Conservation (phyloP, 53 echinoderm and acorn worm species). For the Pentamera pediparva region DNA sequence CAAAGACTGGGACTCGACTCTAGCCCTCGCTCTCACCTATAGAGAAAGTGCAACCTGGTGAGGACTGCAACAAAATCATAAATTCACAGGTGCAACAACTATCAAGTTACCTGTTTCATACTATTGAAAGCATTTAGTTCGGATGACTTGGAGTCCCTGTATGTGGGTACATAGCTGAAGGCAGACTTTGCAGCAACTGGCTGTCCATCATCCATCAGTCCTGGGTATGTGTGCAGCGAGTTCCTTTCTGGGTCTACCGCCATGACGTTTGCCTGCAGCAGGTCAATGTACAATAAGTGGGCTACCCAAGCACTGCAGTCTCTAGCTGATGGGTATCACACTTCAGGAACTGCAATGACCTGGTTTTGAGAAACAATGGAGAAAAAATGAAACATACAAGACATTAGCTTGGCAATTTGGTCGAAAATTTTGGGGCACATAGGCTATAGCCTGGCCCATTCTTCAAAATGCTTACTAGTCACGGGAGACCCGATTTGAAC, state of each 20-base stretch:
- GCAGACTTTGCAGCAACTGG: slow-evolving; percentile 89
- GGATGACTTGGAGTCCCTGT: slow-evolving; percentile 37
- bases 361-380: no score
- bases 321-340: no score
- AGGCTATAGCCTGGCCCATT: no score
- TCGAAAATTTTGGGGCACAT: no score
- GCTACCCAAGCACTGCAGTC: neutral
- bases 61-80: neutral
- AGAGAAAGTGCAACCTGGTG: no score
- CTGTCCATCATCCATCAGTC: slow-evolving; percentile 83
- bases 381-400: no score
- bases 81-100: neutral
- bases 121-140: slow-evolving; percentile 79
- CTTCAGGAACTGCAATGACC: no score
- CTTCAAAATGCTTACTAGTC: no score
- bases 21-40: no score
- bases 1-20: no score
- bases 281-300: neutral
- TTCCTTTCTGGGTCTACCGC: neutral
- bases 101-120: slow-evolving; percentile 49
- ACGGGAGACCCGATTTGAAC: no score
- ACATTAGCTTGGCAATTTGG: no score
- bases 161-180: slow-evolving; percentile 87
- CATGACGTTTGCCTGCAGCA: neutral
- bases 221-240: slow-evolving; percentile 48